Conservation (phyloP, 2,113 vertebrate species). For the Poecilia latipinna region DNA sequence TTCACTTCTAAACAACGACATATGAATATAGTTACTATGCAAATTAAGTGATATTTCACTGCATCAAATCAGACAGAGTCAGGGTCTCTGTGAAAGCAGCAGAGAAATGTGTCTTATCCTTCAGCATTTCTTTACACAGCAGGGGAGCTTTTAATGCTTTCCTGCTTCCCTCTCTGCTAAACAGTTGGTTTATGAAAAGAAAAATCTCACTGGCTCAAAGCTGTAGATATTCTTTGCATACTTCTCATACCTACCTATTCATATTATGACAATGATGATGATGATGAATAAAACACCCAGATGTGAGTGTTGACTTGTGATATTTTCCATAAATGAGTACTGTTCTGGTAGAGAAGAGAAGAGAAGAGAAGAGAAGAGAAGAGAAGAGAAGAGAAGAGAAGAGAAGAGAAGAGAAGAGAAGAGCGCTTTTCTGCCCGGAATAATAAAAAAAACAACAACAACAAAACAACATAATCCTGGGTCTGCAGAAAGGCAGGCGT, state of each 20-base stretch:
- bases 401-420: constrained; percentile 9
- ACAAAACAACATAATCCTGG: constrained; percentile 49
- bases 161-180: background rate
- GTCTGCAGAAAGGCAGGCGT: constrained; percentile 47
- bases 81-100: background rate
- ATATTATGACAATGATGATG: background rate
- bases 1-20: background rate
- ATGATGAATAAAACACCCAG: constrained; percentile 23
- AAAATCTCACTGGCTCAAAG: background rate
- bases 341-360: constrained; percentile 17
- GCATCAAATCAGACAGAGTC: background rate
- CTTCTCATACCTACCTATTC: background rate
- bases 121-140: constrained; percentile 10
- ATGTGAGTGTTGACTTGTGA: constrained; percentile 5
- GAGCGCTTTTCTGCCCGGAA: constrained; percentile 25
- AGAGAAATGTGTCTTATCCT: constrained; percentile 4
- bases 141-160: background rate
- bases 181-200: background rate
- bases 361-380: background rate
- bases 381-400: too few relatives aligned
- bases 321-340: background rate
- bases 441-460: constrained; percentile 30
- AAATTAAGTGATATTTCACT: background rate
- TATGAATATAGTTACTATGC: too few relatives aligned
- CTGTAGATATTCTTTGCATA: background rate